Conservation (phyloP, 2,113 vertebrate genomes). For the Acrocephalus arundinaceus region DNA sequence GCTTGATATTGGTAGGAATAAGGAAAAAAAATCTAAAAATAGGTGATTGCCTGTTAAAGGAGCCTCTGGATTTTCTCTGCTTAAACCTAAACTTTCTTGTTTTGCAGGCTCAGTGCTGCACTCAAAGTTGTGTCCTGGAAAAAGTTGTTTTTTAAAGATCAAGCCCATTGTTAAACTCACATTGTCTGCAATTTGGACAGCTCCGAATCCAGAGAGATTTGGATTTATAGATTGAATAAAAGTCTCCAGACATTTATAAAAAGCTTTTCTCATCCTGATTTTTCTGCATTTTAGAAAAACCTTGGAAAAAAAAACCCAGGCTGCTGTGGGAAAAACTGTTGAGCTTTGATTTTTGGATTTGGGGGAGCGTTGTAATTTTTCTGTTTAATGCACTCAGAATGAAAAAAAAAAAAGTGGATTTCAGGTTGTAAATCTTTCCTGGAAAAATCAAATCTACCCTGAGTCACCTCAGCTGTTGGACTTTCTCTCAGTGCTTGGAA, state of each 20-base stretch:
- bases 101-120: not conserved
- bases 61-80: not conserved
- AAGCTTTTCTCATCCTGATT: not conserved
- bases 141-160: not conserved
- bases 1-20: not conserved
- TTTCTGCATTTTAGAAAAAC: not conserved
- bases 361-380: not conserved
- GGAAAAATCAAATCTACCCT: not conserved
- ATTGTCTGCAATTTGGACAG: constrained; percentile 43
- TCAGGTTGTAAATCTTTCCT: not conserved
- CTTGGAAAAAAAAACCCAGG: not conserved
- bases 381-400: accelerated
- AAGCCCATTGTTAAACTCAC: not conserved
- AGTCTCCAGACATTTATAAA: not conserved
- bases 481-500: not conserved
- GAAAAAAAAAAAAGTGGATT: not conserved
- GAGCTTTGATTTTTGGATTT: not conserved
- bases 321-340: not conserved
- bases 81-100: not conserved
- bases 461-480: not conserved
- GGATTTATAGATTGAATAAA: not conserved
- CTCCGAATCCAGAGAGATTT: constrained; percentile 5
- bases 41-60: not conserved
- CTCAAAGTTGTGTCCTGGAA: not conserved
- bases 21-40: not conserved